Evolutionary conservation across 1,140 invertebrate species (phyloP).

Genomic region (Fopius arisanus): DNA sequence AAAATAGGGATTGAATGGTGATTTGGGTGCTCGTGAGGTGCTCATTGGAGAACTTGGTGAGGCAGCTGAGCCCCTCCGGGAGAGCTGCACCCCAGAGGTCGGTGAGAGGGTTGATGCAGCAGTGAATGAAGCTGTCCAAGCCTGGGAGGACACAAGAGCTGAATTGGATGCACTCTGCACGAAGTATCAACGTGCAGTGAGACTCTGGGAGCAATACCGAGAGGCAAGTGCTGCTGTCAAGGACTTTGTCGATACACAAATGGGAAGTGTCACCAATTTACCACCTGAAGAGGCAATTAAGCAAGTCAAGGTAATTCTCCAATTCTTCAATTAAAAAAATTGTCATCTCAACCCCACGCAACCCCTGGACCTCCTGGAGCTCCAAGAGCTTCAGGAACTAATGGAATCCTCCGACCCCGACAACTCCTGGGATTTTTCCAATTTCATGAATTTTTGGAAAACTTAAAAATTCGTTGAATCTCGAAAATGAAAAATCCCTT

Average conservation of each 20-base stretch:
- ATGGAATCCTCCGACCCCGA: too few species aligned
- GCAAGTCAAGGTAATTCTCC: conserved; percentile 70
- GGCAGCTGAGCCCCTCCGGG: conserved; percentile 74
- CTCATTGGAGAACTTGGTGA: conserved; percentile 74
- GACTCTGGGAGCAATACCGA: conserved; percentile 79
- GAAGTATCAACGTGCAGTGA: conserved; percentile 77
- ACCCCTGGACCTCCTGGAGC: too few species aligned
- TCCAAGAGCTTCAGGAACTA: too few species aligned
- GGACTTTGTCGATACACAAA: conserved; percentile 75
- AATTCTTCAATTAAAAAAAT: neutral
- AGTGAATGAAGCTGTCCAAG: conserved; percentile 76
- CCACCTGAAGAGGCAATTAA: conserved; percentile 69
- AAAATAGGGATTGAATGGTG: conserved; percentile 69
- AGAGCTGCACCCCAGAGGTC: conserved; percentile 73
- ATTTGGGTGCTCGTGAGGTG: conserved; percentile 73
- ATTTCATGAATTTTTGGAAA: too few species aligned
- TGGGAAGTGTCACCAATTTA: conserved; percentile 69
- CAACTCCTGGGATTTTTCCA: too few species aligned
- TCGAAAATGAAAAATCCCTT: too few species aligned
- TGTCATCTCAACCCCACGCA: too few species aligned
- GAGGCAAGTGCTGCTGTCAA: conserved; percentile 78
- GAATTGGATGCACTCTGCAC: conserved; percentile 77
- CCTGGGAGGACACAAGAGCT: conserved; percentile 78
- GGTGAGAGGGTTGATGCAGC: conserved; percentile 74
- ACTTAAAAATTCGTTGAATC: too few species aligned